Conservation (phyloP, 92 coral and sea anemone genomes). For the Desmophyllum pertusum region DNA sequence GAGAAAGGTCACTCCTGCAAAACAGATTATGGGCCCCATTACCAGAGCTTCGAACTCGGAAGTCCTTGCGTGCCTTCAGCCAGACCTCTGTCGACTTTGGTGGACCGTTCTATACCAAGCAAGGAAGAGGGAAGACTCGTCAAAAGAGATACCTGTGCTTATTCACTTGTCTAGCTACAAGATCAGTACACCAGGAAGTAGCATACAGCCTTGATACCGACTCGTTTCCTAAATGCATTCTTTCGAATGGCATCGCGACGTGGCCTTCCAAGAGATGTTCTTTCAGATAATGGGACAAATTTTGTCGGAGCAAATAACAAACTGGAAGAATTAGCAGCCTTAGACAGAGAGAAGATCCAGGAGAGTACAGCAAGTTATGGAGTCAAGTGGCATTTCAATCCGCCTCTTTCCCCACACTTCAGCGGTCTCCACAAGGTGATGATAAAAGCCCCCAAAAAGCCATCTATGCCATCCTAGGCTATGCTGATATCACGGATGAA, state of each 20-base stretch:
- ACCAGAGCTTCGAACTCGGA: slow-evolving; percentile 38
- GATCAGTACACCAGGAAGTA: slow-evolving; percentile 51
- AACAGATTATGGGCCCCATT: slow-evolving; percentile 28
- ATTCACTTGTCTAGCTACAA: slow-evolving; percentile 45
- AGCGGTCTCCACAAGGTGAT: slow-evolving; percentile 37
- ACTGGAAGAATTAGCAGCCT: slow-evolving; percentile 21
- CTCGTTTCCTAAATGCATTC: background rate
- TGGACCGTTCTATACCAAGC: slow-evolving; percentile 51
- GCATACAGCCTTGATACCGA: too few species aligned
- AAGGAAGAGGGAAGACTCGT: slow-evolving; percentile 50
- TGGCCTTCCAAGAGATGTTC: slow-evolving; percentile 41
- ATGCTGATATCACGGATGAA: slow-evolving; percentile 7
- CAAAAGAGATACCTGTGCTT: slow-evolving; percentile 48
- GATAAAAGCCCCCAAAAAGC: slow-evolving; percentile 45
- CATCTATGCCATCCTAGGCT: background rate
- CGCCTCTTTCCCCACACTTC: slow-evolving; percentile 47
- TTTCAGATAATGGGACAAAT: slow-evolving; percentile 55
- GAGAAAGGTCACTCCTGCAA: slow-evolving; percentile 14
- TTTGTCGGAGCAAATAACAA: slow-evolving; percentile 39
- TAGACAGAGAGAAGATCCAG: slow-evolving; percentile 2
- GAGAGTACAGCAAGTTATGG: slow-evolving; percentile 5
- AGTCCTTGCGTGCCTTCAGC: slow-evolving; percentile 37
- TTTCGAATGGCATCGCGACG: slow-evolving; percentile 49
- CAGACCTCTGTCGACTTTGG: slow-evolving; percentile 44
- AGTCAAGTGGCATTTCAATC: slow-evolving; percentile 41